A percentile compares a stretch with the other conserved stretches of the same genome.
phyloP scores from a whole-genome alignment of 92 coral and sea anemone species.

The Zoanthus sociatus region DNA sequence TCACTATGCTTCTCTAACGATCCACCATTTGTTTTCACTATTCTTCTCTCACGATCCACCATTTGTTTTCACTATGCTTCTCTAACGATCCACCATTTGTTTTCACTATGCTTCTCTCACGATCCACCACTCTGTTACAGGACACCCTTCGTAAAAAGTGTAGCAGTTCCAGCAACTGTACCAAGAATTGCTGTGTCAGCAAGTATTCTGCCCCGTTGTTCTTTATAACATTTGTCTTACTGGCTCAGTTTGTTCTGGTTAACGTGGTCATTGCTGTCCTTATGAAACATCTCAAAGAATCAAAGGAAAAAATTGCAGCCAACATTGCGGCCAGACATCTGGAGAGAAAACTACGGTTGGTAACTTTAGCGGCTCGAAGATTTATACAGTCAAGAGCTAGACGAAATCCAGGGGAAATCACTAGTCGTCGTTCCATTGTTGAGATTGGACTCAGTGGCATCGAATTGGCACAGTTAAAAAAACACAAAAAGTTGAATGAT shows the following conservation, averaged over 20 bases:
- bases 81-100: too few relatives aligned
- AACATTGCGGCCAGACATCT: constrained; percentile 85
- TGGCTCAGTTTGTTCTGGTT: constrained; percentile 96
- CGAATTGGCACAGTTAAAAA: constrained; percentile 79
- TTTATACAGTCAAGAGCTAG: constrained; percentile 82
- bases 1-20: neutral
- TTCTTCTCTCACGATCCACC: neutral
- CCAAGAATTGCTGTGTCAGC: constrained; percentile 81
- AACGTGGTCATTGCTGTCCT: constrained; percentile 99
- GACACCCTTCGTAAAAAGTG: constrained; percentile 90
- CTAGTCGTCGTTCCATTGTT: constrained; percentile 75
- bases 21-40: constrained; percentile 8
- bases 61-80: neutral
- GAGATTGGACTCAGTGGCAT: constrained; percentile 86
- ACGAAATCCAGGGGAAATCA: constrained; percentile 55
- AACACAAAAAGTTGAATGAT: constrained; percentile 49
- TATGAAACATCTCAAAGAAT: constrained; percentile 96
- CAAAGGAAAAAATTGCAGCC: constrained; percentile 95
- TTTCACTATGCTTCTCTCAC: neutral
- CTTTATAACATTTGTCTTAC: constrained; percentile 95
- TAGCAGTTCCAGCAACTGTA: constrained; percentile 68
- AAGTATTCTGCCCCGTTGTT: constrained; percentile 90
- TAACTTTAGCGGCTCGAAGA: constrained; percentile 85
- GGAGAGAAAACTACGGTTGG: constrained; percentile 81
- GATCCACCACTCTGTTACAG: constrained; percentile 48